These are phyloP conservation scores for Drosophila bipectinata DNA, from an alignment of 1,140 invertebrate species.

Conservation along the genomic window DNA sequence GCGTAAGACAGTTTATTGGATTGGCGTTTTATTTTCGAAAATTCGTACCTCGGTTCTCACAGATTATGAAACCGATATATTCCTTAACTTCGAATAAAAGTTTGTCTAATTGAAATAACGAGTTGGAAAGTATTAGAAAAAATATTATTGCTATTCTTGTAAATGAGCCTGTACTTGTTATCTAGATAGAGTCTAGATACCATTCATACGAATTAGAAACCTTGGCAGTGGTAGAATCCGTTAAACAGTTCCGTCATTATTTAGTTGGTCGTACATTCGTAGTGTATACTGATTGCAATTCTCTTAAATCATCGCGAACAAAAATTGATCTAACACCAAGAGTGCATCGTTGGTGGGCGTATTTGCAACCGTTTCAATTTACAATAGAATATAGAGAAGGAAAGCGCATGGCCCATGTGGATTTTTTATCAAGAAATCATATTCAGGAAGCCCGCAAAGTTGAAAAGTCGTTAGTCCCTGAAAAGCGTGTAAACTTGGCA, in stretches of 20 bases:
- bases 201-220: too few species aligned
- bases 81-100: conserved; percentile 3
- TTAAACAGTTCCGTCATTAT: neutral
- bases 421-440: too few species aligned
- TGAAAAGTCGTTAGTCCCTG: too few species aligned
- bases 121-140: too few species aligned
- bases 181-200: too few species aligned
- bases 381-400: too few species aligned
- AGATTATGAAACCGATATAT: conserved; percentile 8
- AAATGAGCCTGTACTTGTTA: conserved; percentile 3
- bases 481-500: too few species aligned
- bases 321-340: conserved; percentile 10
- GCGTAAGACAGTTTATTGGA: too few species aligned
- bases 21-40: conserved; percentile 6
- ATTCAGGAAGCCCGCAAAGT: too few species aligned
- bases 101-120: neutral
- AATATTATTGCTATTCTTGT: neutral
- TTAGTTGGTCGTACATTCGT: too few species aligned
- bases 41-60: conserved; percentile 8
- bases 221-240: neutral
- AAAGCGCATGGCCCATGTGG: too few species aligned
- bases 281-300: conserved; percentile 2
- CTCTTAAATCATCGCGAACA: conserved; percentile 11
- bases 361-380: too few species aligned
- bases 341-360: neutral